Conservation (phyloP, 2,888 invertebrate species). For the Plutella xylostella region DNA sequence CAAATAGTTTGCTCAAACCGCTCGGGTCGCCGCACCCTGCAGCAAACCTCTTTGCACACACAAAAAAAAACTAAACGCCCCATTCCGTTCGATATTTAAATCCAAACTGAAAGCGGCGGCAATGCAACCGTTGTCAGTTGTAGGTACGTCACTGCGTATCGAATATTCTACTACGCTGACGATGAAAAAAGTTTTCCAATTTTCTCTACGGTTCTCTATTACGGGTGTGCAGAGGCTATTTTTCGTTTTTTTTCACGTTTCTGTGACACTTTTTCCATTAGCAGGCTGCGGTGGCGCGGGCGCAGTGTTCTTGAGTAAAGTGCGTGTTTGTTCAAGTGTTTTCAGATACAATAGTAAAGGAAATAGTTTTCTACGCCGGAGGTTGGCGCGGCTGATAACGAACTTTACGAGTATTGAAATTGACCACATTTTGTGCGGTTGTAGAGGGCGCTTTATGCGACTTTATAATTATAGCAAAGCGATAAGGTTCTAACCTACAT, state of each 20-base stretch:
- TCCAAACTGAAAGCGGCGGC: neutral
- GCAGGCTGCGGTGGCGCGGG: too few relatives aligned
- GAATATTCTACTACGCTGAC: slow-evolving; percentile 2
- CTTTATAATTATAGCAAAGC: too few relatives aligned
- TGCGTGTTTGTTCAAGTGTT: slow-evolving; percentile 62
- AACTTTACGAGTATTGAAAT: too few relatives aligned
- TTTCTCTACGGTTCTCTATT: too few relatives aligned
- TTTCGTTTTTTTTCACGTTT: neutral
- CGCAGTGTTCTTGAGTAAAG: too few relatives aligned
- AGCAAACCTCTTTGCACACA: neutral
- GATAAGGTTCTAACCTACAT: too few relatives aligned
- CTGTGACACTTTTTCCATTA: neutral
- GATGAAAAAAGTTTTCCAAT: slow-evolving; percentile 1
- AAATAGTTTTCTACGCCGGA: slow-evolving; percentile 54
- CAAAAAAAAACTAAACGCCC: slow-evolving; percentile 13
- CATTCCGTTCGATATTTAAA: slow-evolving; percentile 3
- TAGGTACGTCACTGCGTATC: slow-evolving; percentile 3
- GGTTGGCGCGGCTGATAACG: too few relatives aligned
- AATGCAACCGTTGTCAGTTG: neutral
- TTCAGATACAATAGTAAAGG: slow-evolving; percentile 62
- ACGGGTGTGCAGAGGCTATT: too few relatives aligned
- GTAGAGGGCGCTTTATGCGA: too few relatives aligned
- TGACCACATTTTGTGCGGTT: too few relatives aligned
- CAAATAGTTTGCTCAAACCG: slow-evolving; percentile 66
- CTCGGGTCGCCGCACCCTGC: slow-evolving; percentile 53